Evolutionary conservation across 2,888 invertebrate genomes (phyloP).

Genomic region (Acleris sparsana): DNA sequence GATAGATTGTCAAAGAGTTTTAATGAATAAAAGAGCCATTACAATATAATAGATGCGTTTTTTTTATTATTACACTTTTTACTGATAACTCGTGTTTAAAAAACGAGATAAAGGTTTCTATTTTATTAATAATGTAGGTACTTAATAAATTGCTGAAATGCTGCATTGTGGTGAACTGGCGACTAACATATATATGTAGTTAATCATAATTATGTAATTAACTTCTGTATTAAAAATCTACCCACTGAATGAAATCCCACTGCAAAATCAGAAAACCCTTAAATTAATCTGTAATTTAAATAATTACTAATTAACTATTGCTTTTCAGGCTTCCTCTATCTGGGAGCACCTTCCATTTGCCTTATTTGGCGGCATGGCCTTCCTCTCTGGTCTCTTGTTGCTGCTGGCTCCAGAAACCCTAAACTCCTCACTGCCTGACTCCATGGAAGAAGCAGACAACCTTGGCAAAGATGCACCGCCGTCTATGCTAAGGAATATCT

Average conservation of each 20-base stretch:
- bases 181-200: neutral
- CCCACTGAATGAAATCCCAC: too few relatives aligned
- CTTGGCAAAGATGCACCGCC: slow-evolving; percentile 7
- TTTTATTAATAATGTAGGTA: neutral
- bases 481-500: neutral
- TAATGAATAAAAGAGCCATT: too few relatives aligned
- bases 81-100: too few relatives aligned
- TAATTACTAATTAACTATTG: neutral
- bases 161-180: too few relatives aligned
- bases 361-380: slow-evolving; percentile 66
- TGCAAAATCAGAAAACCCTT: neutral
- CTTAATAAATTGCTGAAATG: neutral
- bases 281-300: neutral
- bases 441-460: slow-evolving; percentile 66
- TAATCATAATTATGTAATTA: neutral
- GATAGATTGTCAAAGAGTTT: too few relatives aligned
- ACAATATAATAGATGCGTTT: too few relatives aligned
- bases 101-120: neutral
- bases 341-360: slow-evolving; percentile 58
- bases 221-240: neutral
- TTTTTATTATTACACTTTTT: too few relatives aligned
- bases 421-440: slow-evolving; percentile 68
- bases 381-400: slow-evolving; percentile 62
- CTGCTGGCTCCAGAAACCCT: slow-evolving; percentile 76
- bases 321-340: slow-evolving; percentile 3